Percentiles rank a stretch among this genome's conserved stretches.
Evolutionary conservation across 2,888 invertebrate species (phyloP).

Genomic region (Polydrusus pterygomalis): DNA sequence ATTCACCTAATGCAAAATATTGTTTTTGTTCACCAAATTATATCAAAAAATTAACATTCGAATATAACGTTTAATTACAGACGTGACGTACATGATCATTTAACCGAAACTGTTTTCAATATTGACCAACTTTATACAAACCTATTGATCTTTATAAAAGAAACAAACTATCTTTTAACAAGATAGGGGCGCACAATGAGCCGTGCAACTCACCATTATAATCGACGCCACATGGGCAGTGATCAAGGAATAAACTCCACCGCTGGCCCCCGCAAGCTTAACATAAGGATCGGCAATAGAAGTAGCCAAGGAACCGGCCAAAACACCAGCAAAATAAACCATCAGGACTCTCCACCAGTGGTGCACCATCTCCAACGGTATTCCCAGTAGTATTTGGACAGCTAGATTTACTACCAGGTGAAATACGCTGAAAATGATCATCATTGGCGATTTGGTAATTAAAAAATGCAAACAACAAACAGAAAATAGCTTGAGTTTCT

Average conservation of each 20-base stretch:
- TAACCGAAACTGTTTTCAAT: too few species aligned
- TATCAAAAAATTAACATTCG: too few species aligned
- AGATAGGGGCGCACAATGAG: too few species aligned
- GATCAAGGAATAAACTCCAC: constrained; percentile 95
- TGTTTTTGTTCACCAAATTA: too few species aligned
- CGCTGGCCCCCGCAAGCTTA: constrained; percentile 93
- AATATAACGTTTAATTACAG: too few species aligned
- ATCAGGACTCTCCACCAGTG: constrained; percentile 93
- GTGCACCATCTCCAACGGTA: constrained; percentile 97
- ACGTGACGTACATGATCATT: too few species aligned
- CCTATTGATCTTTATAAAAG: too few species aligned
- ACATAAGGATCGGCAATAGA: constrained; percentile 87
- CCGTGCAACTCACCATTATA: constrained; percentile 87
- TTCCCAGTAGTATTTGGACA: constrained; percentile 94
- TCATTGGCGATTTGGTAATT: not conserved
- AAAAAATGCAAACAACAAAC: too few species aligned
- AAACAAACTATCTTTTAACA: too few species aligned
- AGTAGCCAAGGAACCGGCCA: constrained; percentile 91
- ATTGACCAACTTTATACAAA: too few species aligned
- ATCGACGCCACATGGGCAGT: constrained; percentile 95
- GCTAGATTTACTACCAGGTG: constrained; percentile 94
- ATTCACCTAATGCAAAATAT: too few species aligned
- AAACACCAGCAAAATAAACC: constrained; percentile 89
- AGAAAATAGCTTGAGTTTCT: too few species aligned
- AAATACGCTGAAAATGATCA: constrained; percentile 79